Percentiles rank a stretch among this genome's conserved stretches.
Evolutionary conservation across 2,113 vertebrate genomes (phyloP).

Genomic region (Kryptolebias marmoratus): DNA sequence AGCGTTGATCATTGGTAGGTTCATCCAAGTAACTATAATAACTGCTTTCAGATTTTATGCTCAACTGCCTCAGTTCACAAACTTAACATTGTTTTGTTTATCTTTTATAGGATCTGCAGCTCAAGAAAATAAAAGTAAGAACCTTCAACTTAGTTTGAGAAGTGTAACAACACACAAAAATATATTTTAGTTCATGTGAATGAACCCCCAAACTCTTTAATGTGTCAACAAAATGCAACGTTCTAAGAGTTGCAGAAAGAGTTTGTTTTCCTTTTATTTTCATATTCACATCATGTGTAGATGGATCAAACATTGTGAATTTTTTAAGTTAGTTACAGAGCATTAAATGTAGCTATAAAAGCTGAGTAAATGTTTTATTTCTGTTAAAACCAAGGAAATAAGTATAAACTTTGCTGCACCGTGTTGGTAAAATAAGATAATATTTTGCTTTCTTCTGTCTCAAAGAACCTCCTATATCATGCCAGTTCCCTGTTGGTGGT

Average conservation of each 20-base stretch:
- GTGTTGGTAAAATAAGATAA: too few relatives aligned
- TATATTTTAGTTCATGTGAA: not conserved
- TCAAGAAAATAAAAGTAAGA: not conserved
- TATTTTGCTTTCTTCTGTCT: too few relatives aligned
- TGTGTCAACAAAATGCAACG: too few relatives aligned
- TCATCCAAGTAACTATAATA: not conserved
- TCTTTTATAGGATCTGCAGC: not conserved
- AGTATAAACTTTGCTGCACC: not conserved
- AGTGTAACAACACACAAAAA: too few relatives aligned
- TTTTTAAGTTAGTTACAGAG: not conserved
- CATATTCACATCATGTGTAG: too few relatives aligned
- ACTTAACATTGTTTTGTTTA: not conserved
- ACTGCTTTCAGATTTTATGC: not conserved
- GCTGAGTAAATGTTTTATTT: not conserved
- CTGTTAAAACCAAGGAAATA: not conserved
- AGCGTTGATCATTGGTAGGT: slow-evolving; percentile 39
- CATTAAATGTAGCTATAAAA: not conserved
- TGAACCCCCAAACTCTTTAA: too few relatives aligned
- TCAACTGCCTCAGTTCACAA: too few relatives aligned
- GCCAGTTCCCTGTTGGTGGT: not conserved
- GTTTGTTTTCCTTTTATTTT: not conserved
- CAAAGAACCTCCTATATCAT: not conserved
- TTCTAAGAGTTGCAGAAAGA: not conserved
- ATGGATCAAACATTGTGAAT: too few relatives aligned
- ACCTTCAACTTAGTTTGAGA: not conserved